Conservation (phyloP, 2,888 invertebrate genomes). For the Eremobia ochroleuca region DNA sequence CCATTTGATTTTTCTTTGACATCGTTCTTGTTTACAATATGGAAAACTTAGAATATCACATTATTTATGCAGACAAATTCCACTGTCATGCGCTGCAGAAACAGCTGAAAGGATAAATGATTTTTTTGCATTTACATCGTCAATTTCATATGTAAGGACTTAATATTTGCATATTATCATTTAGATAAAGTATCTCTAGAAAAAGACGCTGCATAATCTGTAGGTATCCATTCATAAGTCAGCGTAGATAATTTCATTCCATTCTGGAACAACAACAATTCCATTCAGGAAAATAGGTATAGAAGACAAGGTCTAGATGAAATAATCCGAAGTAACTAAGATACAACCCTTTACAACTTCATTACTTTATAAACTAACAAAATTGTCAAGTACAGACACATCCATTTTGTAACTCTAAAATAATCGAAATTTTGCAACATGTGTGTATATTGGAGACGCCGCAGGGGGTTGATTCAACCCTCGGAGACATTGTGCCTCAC, state of each 20-base stretch:
- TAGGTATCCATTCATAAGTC: no score
- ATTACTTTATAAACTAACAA: constrained; percentile 23
- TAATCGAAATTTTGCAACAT: constrained; percentile 73
- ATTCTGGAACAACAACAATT: no score
- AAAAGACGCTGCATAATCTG: no score
- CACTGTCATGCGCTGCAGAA: no score
- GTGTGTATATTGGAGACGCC: constrained; percentile 75
- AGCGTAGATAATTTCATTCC: no score
- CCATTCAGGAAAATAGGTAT: neutral
- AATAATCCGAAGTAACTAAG: neutral
- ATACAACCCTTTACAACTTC: neutral
- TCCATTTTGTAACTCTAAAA: constrained; percentile 50
- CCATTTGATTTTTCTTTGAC: neutral
- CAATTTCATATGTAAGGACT: no score
- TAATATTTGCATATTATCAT: no score
- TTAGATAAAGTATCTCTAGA: no score
- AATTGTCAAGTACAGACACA: constrained; percentile 47
- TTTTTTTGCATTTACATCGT: no score
- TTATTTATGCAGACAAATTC: neutral
- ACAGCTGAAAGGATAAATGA: no score
- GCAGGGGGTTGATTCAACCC: constrained; percentile 76
- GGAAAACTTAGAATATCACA: neutral
- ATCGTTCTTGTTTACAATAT: neutral
- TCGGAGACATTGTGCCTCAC: constrained; percentile 47
- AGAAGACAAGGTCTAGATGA: neutral